Evolutionary conservation across 2,888 invertebrate genomes (phyloP).

Genomic region (Sesia apiformis): DNA sequence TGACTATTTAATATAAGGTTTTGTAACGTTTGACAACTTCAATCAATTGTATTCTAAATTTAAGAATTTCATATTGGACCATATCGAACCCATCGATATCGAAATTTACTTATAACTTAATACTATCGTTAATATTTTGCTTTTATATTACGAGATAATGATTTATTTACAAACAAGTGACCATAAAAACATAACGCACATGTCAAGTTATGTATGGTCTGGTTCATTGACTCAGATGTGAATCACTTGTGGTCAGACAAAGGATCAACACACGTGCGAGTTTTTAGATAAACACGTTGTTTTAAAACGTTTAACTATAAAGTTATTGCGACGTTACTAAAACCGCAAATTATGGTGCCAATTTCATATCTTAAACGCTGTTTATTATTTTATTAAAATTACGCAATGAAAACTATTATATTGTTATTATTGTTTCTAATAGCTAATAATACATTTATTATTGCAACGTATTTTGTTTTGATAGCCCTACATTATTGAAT

Average conservation of each 20-base stretch:
- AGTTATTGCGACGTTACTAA: not conserved
- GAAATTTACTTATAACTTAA: too few species aligned
- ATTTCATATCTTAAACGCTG: not conserved
- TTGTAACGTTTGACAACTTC: too few species aligned
- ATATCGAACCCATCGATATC: too few species aligned
- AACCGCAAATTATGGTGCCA: not conserved
- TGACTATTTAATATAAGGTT: too few species aligned
- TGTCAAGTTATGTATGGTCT: not conserved
- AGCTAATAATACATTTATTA: too few species aligned
- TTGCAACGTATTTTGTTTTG: too few species aligned
- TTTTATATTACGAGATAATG: too few species aligned
- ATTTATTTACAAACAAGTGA: too few species aligned
- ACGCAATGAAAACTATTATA: not conserved
- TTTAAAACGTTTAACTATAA: not conserved
- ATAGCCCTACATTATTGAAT: too few species aligned
- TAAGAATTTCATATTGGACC: too few species aligned
- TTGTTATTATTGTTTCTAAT: not conserved
- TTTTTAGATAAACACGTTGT: not conserved
- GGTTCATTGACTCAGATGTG: slow-evolving; percentile 7
- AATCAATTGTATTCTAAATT: too few species aligned
- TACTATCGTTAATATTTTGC: too few species aligned
- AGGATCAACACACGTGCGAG: not conserved
- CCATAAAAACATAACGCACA: not conserved
- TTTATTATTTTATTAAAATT: not conserved
- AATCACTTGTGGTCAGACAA: slow-evolving; percentile 5